Evolutionary conservation across 2,113 vertebrate species (phyloP), one percentile per base, ranked within the genome.

Genomic region (Petromus typicus): DNA sequence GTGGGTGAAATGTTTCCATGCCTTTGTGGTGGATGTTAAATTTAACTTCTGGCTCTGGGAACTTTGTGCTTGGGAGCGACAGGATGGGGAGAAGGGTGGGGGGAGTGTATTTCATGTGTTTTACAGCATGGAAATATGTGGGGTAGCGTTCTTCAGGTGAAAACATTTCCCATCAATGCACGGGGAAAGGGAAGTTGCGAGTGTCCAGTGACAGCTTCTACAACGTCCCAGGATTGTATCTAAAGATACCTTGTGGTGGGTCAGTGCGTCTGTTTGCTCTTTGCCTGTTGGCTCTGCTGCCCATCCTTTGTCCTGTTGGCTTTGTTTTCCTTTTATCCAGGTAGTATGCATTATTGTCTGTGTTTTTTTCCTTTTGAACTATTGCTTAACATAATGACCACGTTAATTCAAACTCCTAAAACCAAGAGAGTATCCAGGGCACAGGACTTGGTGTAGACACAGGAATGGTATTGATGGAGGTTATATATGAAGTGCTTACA

Each of bases 1-100:
- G 91, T 96, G 97, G 97, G 88, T 96, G 95, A 96, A 94, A 96
- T 97, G 96, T 97, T 97, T 96, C 97, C 90, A 88, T 96, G 96
- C 96, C 97, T 98, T 93, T 91, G 95, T 96, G 96, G 96, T 95
- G 95, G 96, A 94, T 93, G 95, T 94, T 96, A 92, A 95, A 87
- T 93, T 67, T 92, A 95, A 95, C 76, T 94, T 94, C 93, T 95
- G 97, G 87, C 90, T 97, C 88, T 86, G 73, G 51, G 37, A 93
- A 89, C 86, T 91, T 96, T 96, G 90, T 86, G 95, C 96, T 96
- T 95, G 61, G 97, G 54, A 94, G 76, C 51, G 85, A 23, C 3
- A 20, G 86, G 40, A 43, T 23, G 25, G 34, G n/a, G 57, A 56
- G 78, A 73, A 17, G 51, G 11, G 4, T 16, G 27, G 9, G 16